Evolutionary conservation across 2,113 vertebrate species (phyloP).

Genomic region (Triplophysa rosa): DNA sequence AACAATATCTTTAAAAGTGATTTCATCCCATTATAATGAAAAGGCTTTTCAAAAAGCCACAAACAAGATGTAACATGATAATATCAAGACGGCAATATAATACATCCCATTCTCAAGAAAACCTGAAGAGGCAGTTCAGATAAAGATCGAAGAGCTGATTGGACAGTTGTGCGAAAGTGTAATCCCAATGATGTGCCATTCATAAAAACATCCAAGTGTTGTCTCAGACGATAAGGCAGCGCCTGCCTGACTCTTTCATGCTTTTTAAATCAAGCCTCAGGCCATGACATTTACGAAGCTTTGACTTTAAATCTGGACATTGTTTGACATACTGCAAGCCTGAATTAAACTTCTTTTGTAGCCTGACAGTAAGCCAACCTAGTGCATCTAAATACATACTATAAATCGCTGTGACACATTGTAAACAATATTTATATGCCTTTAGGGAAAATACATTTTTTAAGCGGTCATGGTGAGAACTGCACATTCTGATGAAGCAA

Average conservation of each 20-base stretch:
- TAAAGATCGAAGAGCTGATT: neutral
- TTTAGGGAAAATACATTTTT: conserved; percentile 7
- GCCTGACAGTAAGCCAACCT: neutral
- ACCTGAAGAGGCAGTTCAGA: conserved; percentile 15
- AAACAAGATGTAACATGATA: conserved; percentile 15
- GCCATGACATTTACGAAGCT: neutral
- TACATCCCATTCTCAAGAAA: conserved; percentile 8
- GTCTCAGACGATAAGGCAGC: neutral
- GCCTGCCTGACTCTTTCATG: neutral
- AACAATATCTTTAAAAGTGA: neutral
- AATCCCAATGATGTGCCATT: conserved; percentile 13
- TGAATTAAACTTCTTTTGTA: conserved; percentile 7
- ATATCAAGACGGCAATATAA: neutral
- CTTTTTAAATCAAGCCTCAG: conserved; percentile 6
- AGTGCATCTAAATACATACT: neutral
- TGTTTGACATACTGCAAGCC: neutral
- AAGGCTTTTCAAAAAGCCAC: neutral
- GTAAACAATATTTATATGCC: conserved; percentile 7
- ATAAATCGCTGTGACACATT: neutral
- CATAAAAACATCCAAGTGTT: conserved; percentile 18
- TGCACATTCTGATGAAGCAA: conserved; percentile 32
- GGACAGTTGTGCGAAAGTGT: conserved; percentile 1
- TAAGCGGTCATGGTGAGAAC: conserved; percentile 21
- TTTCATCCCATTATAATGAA: neutral
- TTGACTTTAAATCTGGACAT: conserved; percentile 23